Percentiles rank a stretch among this genome's conserved stretches.
Conservation (phyloP, 2,888 invertebrate species). For the Smittia sp. region DNA sequence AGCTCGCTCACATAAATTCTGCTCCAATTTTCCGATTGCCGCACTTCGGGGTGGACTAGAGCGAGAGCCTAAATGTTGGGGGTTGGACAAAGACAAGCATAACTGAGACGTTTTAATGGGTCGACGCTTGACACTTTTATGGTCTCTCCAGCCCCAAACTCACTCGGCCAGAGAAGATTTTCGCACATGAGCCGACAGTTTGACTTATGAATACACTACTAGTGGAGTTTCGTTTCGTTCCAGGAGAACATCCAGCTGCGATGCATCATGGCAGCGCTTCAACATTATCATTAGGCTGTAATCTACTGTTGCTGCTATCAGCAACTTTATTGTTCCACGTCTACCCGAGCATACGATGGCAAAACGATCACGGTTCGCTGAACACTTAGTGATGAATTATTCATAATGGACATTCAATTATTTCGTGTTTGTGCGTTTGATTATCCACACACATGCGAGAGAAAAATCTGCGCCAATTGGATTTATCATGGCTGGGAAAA, state of each 20-base stretch:
- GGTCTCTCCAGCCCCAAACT: neutral
- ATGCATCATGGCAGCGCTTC: slow-evolving; percentile 69
- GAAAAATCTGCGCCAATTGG: neutral
- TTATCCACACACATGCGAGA: neutral
- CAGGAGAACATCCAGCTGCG: slow-evolving; percentile 73
- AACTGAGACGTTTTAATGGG: slow-evolving; percentile 12
- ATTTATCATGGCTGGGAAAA: neutral
- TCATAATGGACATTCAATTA: slow-evolving; percentile 23
- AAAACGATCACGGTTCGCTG: slow-evolving; percentile 42
- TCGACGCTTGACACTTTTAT: slow-evolving; percentile 9
- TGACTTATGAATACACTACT: neutral
- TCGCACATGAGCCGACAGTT: neutral
- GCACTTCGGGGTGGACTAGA: neutral
- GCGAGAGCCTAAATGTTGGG: neutral
- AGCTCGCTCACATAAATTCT: slow-evolving; percentile 6
- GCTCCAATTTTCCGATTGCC: neutral
- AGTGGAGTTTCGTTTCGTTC: neutral
- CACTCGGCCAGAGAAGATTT: neutral
- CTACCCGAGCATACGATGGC: slow-evolving; percentile 42
- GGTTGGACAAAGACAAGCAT: neutral
- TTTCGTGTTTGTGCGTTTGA: neutral
- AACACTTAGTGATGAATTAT: slow-evolving; percentile 32
- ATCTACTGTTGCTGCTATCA: slow-evolving; percentile 42
- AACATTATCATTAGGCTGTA: slow-evolving; percentile 42
- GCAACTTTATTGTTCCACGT: slow-evolving; percentile 31